These are phyloP conservation scores for Picathartes gymnocephalus DNA, from an alignment of 2,113 vertebrate genomes.

Conservation along the genomic window DNA sequence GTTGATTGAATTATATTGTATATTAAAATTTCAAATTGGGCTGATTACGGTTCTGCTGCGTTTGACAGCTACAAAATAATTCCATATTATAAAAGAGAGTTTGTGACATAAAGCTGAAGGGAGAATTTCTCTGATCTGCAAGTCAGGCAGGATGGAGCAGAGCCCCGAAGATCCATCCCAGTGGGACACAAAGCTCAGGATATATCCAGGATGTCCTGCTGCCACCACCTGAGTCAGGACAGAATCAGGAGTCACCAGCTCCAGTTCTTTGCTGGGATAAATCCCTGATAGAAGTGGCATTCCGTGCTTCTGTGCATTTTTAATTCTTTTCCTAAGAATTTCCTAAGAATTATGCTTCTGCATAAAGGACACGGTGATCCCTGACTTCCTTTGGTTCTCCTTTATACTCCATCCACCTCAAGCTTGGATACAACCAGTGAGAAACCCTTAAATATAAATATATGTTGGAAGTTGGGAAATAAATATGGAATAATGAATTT, in stretches of 20 bases:
- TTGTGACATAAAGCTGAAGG: background rate
- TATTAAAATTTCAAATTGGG: conserved; percentile 25
- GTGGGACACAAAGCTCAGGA: background rate
- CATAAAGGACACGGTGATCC: background rate
- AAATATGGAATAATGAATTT: background rate
- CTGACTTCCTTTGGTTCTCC: background rate
- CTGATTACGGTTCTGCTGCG: conserved; percentile 11
- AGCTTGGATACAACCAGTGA: background rate
- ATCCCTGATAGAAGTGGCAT: background rate
- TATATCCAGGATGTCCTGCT: background rate
- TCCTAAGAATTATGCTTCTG: background rate
- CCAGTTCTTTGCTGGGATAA: background rate
- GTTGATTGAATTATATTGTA: conserved; percentile 44
- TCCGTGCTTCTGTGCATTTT: background rate
- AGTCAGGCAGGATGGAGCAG: background rate
- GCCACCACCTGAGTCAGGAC: background rate
- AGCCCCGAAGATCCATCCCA: background rate
- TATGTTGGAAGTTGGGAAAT: background rate
- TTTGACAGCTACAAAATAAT: conserved; percentile 31
- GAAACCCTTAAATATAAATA: background rate
- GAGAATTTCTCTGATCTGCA: background rate
- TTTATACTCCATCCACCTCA: background rate
- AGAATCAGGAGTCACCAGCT: background rate
- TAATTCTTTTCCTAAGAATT: background rate
- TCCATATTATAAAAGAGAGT: background rate